These are phyloP conservation scores for Latrodectus hesperus DNA, from an alignment of 2,888 invertebrate genomes.

Conservation along the genomic window DNA sequence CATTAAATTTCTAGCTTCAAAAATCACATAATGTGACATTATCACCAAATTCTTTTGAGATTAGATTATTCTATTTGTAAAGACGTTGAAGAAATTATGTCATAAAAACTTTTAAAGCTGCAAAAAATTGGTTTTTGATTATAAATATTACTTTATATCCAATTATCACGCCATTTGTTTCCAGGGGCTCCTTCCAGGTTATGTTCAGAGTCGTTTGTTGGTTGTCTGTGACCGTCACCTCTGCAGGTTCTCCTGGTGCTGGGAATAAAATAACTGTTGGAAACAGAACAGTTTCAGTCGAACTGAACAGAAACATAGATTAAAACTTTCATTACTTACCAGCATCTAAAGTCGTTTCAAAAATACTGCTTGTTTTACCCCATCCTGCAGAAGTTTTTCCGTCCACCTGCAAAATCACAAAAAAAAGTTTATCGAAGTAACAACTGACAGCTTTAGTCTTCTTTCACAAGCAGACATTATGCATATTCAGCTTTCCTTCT, in stretches of 20 bases:
- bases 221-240: slow-evolving; percentile 15
- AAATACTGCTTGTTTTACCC: slow-evolving; percentile 21
- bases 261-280: neutral
- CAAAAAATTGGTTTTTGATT: neutral
- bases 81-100: no score
- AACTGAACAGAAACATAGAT: neutral
- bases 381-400: slow-evolving; percentile 57
- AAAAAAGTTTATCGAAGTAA: neutral
- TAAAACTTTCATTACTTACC: slow-evolving; percentile 8
- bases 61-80: no score
- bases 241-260: slow-evolving; percentile 55
- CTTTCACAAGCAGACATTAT: no score
- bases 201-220: slow-evolving; percentile 24
- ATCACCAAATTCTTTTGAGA: no score
- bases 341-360: slow-evolving; percentile 47
- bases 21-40: no score
- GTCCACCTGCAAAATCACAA: slow-evolving; percentile 34
- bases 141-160: slow-evolving; percentile 81
- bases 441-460: no score
- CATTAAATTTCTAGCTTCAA: no score
- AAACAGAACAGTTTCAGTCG: neutral
- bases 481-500: no score
- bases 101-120: no score
- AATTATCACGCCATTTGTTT: slow-evolving; percentile 83
- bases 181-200: slow-evolving; percentile 83